Evolutionary conservation across 1,140 invertebrate species (phyloP).

Genomic region (Phthorimaea operculella): DNA sequence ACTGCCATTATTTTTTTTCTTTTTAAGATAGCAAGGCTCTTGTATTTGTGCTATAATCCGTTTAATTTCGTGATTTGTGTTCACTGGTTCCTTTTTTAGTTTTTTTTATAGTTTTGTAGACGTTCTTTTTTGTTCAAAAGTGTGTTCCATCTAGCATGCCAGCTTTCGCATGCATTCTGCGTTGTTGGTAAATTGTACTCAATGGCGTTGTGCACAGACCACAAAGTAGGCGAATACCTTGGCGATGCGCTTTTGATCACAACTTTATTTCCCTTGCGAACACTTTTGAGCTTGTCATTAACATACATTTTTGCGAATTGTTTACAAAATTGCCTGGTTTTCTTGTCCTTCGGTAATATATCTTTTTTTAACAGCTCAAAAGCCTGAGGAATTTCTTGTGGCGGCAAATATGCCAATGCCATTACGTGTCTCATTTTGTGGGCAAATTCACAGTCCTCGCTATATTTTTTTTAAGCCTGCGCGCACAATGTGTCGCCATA

Average conservation of each 20-base stretch:
- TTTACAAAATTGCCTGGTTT: background rate
- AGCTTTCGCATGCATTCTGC: constrained; percentile 3
- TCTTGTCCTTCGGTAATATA: background rate
- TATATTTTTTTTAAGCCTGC: background rate
- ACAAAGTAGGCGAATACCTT: background rate
- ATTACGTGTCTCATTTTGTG: background rate
- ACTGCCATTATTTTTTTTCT: background rate
- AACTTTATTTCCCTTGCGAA: background rate
- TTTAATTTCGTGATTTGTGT: background rate
- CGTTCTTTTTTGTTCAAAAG: constrained; percentile 2
- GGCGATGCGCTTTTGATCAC: background rate
- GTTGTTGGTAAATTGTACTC: background rate
- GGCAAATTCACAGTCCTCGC: background rate
- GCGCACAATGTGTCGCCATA: background rate
- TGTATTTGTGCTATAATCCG: background rate
- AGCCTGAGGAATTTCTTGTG: background rate
- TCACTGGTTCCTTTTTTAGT: background rate
- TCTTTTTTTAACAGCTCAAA: background rate
- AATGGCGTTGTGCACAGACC: background rate
- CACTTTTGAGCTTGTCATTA: background rate
- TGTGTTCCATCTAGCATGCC: constrained; percentile 6
- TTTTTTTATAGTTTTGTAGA: constrained; percentile 2
- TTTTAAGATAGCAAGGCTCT: background rate
- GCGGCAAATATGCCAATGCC: constrained; percentile 1
- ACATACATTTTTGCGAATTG: background rate